phyloP scores from a whole-genome alignment of 1,140 invertebrate genomes.

The Trichoplusia ni region DNA sequence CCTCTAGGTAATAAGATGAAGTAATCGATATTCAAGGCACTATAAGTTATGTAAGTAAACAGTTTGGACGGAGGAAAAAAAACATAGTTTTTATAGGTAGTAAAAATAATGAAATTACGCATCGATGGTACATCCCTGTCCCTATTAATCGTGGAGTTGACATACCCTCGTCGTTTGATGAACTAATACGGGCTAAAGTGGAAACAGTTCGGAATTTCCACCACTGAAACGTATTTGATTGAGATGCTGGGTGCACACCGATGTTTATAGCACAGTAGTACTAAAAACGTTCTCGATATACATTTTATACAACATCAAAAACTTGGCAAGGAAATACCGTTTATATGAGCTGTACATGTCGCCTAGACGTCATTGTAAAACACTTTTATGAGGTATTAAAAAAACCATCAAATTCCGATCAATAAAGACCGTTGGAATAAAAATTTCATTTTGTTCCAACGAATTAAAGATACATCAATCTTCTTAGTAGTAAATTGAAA shows the following conservation, averaged over 20 bases:
- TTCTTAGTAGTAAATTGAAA: no score
- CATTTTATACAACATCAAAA: conserved; percentile 18
- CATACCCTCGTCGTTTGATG: conserved; percentile 49
- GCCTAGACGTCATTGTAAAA: background rate
- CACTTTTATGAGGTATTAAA: background rate
- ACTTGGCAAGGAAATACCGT: conserved; percentile 18
- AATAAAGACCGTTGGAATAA: no score
- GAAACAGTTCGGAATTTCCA: conserved; percentile 44
- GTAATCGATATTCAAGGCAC: conserved; percentile 4
- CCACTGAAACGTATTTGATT: conserved; percentile 45
- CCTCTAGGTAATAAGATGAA: background rate
- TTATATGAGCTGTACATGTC: conserved; percentile 14
- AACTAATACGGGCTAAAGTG: conserved; percentile 46
- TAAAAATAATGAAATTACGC: conserved; percentile 57
- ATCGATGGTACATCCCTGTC: conserved; percentile 40
- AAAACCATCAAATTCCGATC: no score
- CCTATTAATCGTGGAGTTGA: conserved; percentile 60
- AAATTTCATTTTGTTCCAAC: no score
- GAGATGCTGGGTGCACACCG: conserved; percentile 34
- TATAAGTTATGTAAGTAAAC: no score
- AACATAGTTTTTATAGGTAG: conserved; percentile 27
- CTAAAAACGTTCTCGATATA: conserved; percentile 25
- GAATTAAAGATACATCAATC: no score
- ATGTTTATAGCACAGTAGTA: conserved; percentile 30
- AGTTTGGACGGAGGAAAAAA: background rate